A percentile compares a stretch with the other conserved stretches of the same genome.
phyloP scores from a whole-genome alignment of 2,797 vertebrate species.

The Sebastes hopkinsi region DNA sequence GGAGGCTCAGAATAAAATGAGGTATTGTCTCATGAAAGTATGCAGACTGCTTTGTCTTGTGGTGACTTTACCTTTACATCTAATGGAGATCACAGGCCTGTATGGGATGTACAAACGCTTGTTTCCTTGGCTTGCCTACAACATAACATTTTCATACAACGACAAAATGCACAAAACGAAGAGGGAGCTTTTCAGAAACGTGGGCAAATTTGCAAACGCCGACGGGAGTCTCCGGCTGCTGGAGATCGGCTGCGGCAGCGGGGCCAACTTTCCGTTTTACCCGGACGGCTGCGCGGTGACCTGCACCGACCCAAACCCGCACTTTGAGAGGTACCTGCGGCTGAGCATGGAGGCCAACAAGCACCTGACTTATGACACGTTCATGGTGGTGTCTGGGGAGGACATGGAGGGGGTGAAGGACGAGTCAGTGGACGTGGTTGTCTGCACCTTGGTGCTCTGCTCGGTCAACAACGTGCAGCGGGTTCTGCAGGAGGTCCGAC shows the following conservation, averaged over 20 bases:
- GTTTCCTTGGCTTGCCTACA: slow-evolving; percentile 78
- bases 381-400: slow-evolving; percentile 79
- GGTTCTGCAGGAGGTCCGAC: slow-evolving; percentile 81
- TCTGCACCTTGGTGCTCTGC: slow-evolving; percentile 89
- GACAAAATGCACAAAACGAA: slow-evolving; percentile 74
- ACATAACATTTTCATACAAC: slow-evolving; percentile 70
- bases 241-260: slow-evolving; percentile 81
- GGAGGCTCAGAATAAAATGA: slow-evolving; percentile 16
- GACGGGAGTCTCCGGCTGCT: slow-evolving; percentile 70
- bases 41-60: slow-evolving; percentile 46
- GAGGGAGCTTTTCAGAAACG: slow-evolving; percentile 74
- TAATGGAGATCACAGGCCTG: slow-evolving; percentile 59
- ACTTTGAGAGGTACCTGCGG: slow-evolving; percentile 75
- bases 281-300: slow-evolving; percentile 76
- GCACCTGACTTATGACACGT: slow-evolving; percentile 79
- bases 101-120: slow-evolving; percentile 71
- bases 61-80: slow-evolving; percentile 25
- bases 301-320: slow-evolving; percentile 81
- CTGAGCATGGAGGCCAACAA: slow-evolving; percentile 81
- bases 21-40: slow-evolving; percentile 17
- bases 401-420: slow-evolving; percentile 79
- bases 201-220: slow-evolving; percentile 50
- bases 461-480: slow-evolving; percentile 70
- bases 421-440: slow-evolving; percentile 84
- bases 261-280: slow-evolving; percentile 78